A percentile compares a stretch with the other conserved stretches of the same genome.
Evolutionary conservation across 2,797 vertebrate genomes (phyloP).

Genomic region (Cygnus olor): DNA sequence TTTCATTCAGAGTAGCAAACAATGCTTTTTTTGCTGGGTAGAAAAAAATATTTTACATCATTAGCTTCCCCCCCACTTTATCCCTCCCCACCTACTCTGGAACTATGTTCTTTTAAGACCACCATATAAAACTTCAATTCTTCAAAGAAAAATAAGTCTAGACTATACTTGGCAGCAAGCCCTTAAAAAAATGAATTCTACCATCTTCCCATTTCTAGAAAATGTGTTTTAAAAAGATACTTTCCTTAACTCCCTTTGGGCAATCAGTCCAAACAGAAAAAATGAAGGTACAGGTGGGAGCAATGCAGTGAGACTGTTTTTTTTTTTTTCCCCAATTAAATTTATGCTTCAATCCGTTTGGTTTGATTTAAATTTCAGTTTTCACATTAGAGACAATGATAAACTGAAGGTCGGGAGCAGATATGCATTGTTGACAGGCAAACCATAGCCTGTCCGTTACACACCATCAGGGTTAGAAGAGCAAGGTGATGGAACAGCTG

Average conservation of each 20-base stretch:
- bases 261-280: not conserved
- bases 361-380: not conserved
- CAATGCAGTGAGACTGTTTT: not conserved
- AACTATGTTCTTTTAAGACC: not conserved
- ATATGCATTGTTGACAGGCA: not conserved
- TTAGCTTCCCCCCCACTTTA: not conserved
- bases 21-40: not conserved
- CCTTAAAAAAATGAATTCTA: not conserved
- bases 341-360: not conserved
- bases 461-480: not conserved
- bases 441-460: fast-evolving
- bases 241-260: not conserved
- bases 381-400: not conserved
- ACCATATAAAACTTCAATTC: not conserved
- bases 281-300: not conserved
- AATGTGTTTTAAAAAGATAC: not conserved
- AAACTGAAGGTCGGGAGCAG: not conserved
- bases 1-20: not conserved
- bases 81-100: not conserved
- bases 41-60: not conserved
- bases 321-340: too few species aligned
- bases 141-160: not conserved
- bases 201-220: not conserved
- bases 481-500: not conserved
- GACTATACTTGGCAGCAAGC: not conserved